Evolutionary conservation across 2,888 invertebrate genomes (phyloP), one percentile per base, ranked within the genome.

Genomic region (Choreutis nemorana): DNA sequence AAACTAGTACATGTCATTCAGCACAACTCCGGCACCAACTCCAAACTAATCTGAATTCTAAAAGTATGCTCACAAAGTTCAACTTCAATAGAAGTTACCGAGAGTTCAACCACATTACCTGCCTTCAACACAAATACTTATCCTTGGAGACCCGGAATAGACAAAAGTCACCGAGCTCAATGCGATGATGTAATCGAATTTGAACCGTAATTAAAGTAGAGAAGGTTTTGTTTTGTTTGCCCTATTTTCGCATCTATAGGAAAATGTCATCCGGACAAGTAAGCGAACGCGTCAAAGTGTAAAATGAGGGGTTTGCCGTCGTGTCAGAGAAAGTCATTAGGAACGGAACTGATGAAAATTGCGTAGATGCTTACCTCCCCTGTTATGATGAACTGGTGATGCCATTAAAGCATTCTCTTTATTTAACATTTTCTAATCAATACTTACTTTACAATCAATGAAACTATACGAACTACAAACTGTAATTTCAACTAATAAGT

Each of bases 251-350:
- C 48, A 61, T 56, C 52, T 61, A 68, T 65, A 57, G 68, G 64
- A 60, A 70, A 72, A 75, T 70, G 66, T 71, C 72, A 73, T 64
- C 59, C 63, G 57, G 55, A 63, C 64, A 70, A 63, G 67, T 70
- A 73, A 75, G 75, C 71, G 75, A 71, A 77, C 67, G 78, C 78
- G 75, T 72, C 75, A 77, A 77, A 77, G 75, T 78, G 77, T 77
- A 75, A 77, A 78, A 78, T 72, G 77, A 75, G 78, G 73, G 75
- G 72, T 71, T 73, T 77, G 61, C 61, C 71, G 66, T 54, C 65
- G 64, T 71, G 75, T 73, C 77, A 75, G 67, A 63, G 72, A 70
- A 75, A 78, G 78, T 78, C 78, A 77, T 78, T 77, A 78, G 71
- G 68, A 75, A 58, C 50, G 73, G 70, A 73, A 73, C 72, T 71